Percentiles rank a stretch among this genome's conserved stretches.
These are phyloP conservation scores for Tetropium fuscum DNA, from an alignment of 2,888 invertebrate genomes.

Conservation along the genomic window DNA sequence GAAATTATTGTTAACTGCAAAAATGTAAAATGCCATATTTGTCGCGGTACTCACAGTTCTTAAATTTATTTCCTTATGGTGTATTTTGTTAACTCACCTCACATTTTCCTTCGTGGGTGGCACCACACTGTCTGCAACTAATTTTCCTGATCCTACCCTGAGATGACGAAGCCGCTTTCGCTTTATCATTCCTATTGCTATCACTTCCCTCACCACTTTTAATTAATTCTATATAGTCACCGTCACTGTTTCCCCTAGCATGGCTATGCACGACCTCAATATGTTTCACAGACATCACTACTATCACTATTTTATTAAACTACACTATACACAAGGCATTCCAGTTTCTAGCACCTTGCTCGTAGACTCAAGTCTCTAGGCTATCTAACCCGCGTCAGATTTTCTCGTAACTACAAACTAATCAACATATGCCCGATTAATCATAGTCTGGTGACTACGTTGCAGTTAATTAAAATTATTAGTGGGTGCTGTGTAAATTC, in stretches of 20 bases:
- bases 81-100: conserved; percentile 42
- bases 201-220: conserved; percentile 29
- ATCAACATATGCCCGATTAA: conserved; percentile 20
- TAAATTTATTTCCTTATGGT: no score
- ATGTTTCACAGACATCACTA: conserved; percentile 18
- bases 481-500: no score
- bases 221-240: conserved; percentile 43
- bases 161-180: conserved; percentile 7
- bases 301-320: background rate
- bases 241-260: conserved; percentile 41
- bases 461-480: conserved; percentile 5
- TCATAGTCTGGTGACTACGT: conserved; percentile 22
- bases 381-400: conserved; percentile 13
- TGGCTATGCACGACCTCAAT: conserved; percentile 13
- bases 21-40: no score
- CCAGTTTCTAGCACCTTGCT: background rate
- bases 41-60: no score
- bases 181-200: conserved; percentile 21
- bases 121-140: conserved; percentile 49
- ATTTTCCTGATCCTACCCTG: conserved; percentile 41
- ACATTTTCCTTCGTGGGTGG: conserved; percentile 48
- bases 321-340: background rate
- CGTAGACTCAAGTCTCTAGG: background rate
- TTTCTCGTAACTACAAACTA: conserved; percentile 26
- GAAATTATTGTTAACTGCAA: no score